Conservation (phyloP, 2,113 vertebrate genomes). For the Takifugu bimaculatus region DNA sequence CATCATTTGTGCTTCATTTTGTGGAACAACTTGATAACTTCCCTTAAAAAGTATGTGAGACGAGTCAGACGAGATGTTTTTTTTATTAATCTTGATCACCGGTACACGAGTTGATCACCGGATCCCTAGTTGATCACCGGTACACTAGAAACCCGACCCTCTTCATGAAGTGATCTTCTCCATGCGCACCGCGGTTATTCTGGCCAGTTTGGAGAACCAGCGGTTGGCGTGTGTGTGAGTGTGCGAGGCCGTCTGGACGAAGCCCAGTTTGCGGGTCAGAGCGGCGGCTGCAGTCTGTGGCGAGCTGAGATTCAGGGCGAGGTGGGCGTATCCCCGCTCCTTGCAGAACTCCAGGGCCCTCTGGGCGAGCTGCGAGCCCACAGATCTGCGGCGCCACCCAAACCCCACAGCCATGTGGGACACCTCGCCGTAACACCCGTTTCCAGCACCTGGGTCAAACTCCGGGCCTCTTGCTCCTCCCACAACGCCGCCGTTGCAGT, state of each 20-base stretch:
- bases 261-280: conserved; percentile 55
- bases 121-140: no score
- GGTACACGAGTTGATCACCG: no score
- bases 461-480: conserved; percentile 9
- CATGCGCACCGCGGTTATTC: conserved; percentile 60
- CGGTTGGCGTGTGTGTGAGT: conserved; percentile 48
- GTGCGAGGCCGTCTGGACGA: conserved; percentile 52
- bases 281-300: conserved; percentile 50
- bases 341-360: conserved; percentile 67
- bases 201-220: conserved; percentile 60
- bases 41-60: no score
- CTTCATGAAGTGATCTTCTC: conserved; percentile 61
- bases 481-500: conserved; percentile 41
- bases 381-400: conserved; percentile 32
- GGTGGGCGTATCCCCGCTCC: conserved; percentile 42
- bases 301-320: conserved; percentile 57
- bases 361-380: conserved; percentile 48
- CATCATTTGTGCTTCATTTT: no score
- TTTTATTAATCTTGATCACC: neutral
- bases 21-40: no score
- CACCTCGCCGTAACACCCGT: conserved; percentile 48
- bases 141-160: neutral
- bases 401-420: conserved; percentile 54
- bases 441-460: neutral
- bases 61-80: neutral